Percentiles rank a stretch among this genome's conserved stretches.
These are phyloP conservation scores for Malurus leucopterus DNA, from an alignment of 2,797 vertebrate genomes.

Conservation along the genomic window DNA sequence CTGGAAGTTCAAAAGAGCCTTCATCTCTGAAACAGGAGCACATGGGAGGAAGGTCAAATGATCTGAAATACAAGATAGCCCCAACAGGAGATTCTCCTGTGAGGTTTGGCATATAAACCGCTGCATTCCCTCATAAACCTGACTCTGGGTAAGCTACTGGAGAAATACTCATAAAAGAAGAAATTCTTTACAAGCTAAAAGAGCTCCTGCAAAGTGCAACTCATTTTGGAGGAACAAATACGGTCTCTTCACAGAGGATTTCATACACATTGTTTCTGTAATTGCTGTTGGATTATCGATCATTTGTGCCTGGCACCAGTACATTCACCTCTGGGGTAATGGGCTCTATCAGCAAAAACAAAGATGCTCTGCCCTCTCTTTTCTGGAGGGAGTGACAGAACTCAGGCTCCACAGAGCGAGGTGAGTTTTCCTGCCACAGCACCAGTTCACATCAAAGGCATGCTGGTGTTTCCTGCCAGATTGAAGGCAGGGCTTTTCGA, in stretches of 20 bases:
- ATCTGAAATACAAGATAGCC: neutral
- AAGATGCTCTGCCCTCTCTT: neutral
- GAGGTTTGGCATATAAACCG: neutral
- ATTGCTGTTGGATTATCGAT: neutral
- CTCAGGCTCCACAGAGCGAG: neutral
- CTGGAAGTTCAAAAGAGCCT: neutral
- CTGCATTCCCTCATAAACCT: neutral
- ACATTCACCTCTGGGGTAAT: neutral
- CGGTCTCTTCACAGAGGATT: neutral
- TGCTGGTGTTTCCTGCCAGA: neutral
- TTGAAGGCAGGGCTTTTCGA: neutral
- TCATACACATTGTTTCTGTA: neutral
- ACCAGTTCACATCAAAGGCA: neutral
- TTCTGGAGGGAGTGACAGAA: neutral
- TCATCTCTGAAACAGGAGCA: neutral
- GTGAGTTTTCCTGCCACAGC: neutral
- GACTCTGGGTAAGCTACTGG: neutral
- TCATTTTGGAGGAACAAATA: neutral
- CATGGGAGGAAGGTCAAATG: neutral
- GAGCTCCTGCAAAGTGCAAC: neutral
- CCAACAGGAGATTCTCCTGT: neutral
- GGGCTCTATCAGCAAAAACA: neutral
- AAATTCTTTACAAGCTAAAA: neutral
- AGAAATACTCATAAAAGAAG: neutral
- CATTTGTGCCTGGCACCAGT: neutral